Conservation (phyloP, 2,113 vertebrate species). For the Aldabrachelys gigantea region DNA sequence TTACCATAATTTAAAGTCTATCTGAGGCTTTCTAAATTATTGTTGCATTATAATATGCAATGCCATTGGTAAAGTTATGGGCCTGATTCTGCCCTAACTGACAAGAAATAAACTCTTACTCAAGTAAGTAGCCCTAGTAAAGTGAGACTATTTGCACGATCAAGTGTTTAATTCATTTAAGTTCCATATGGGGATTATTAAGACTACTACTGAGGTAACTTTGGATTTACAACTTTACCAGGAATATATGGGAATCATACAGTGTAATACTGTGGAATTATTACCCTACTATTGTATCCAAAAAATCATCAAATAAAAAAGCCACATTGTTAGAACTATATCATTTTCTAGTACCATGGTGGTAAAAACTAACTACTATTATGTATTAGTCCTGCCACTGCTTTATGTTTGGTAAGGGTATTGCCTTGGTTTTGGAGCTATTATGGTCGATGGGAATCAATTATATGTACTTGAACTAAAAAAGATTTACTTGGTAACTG, state of each 20-base stretch:
- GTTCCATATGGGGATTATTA: background rate
- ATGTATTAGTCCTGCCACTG: slow-evolving; percentile 72
- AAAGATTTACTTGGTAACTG: slow-evolving; percentile 82
- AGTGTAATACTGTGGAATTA: slow-evolving; percentile 52
- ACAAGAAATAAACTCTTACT: background rate
- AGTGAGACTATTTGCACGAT: background rate
- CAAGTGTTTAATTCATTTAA: slow-evolving; percentile 41
- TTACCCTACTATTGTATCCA: slow-evolving; percentile 52
- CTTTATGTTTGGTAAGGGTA: slow-evolving; percentile 76
- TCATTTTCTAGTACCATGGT: slow-evolving; percentile 67
- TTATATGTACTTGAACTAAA: slow-evolving; percentile 80
- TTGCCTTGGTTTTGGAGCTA: slow-evolving; percentile 79
- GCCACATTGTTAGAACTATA: slow-evolving; percentile 55
- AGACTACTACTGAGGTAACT: slow-evolving; percentile 8
- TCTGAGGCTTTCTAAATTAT: background rate
- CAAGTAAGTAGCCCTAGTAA: background rate
- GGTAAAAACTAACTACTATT: slow-evolving; percentile 70
- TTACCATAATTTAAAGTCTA: background rate
- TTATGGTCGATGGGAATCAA: slow-evolving; percentile 81
- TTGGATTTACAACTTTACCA: slow-evolving; percentile 64
- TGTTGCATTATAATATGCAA: background rate
- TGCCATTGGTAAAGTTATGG: background rate
- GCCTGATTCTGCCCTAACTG: background rate
- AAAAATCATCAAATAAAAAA: slow-evolving; percentile 66
- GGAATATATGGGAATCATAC: slow-evolving; percentile 15